A percentile compares a stretch with the other conserved stretches of the same genome.
These are phyloP conservation scores for Accipiter virgatus DNA, from an alignment of 2,113 vertebrate genomes.

Conservation along the genomic window DNA sequence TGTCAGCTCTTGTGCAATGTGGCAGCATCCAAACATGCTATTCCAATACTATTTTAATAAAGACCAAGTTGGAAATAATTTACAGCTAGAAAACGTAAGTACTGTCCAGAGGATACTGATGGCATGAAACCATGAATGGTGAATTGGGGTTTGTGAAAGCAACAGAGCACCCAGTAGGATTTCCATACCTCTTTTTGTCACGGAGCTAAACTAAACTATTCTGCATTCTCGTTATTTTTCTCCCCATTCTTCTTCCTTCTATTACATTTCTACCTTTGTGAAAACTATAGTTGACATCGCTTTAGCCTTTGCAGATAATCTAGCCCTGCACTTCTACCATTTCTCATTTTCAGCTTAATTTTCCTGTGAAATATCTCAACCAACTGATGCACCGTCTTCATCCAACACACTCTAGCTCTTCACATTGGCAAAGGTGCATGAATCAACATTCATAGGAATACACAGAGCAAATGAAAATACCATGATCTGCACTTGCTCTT, in stretches of 20 bases:
- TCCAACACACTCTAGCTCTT: neutral
- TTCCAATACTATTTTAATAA: neutral
- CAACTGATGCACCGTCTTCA: neutral
- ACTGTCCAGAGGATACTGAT: neutral
- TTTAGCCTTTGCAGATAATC: neutral
- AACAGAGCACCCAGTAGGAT: neutral
- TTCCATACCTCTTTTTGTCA: neutral
- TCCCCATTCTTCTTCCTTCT: neutral
- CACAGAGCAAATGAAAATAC: neutral
- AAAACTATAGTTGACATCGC: neutral
- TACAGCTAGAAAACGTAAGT: neutral
- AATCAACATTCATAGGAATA: neutral
- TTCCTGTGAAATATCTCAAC: neutral
- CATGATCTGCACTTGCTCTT: neutral
- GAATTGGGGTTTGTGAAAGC: neutral
- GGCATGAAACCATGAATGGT: neutral
- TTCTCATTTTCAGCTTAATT: neutral
- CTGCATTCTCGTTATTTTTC: neutral
- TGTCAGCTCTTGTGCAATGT: neutral
- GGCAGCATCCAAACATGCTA: neutral
- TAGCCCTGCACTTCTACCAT: neutral
- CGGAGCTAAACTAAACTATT: neutral
- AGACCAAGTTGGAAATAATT: neutral
- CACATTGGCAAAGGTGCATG: neutral
- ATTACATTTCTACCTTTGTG: neutral